phyloP scores from a whole-genome alignment of 2,797 vertebrate species.

The Tauraco hartlaubi region DNA sequence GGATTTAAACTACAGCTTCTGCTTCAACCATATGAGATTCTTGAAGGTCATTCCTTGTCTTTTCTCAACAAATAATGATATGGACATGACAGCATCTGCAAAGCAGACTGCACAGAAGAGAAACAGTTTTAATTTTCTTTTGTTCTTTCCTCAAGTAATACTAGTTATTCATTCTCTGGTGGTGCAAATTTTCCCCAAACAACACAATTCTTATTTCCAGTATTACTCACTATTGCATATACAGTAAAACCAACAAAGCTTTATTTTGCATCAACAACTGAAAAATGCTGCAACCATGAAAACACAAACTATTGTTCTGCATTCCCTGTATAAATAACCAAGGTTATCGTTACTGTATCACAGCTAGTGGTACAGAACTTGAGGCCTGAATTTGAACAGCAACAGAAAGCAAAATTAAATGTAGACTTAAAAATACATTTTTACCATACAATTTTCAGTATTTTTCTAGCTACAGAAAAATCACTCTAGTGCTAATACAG shows the following conservation, averaged over 20 bases:
- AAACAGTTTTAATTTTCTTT: constrained; percentile 9
- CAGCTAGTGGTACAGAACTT: neutral
- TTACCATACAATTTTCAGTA: neutral
- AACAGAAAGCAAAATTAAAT: neutral
- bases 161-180: neutral
- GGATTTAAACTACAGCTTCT: neutral
- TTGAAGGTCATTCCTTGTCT: constrained; percentile 4
- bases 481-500: neutral
- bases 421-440: neutral
- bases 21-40: neutral
- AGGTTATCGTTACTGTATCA: neutral
- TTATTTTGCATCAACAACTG: neutral
- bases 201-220: neutral
- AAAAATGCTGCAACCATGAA: neutral
- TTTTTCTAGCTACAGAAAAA: neutral
- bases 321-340: neutral
- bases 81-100: neutral
- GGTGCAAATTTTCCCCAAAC: neutral
- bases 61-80: neutral
- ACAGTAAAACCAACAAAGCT: neutral
- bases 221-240: neutral
- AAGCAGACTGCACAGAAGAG: neutral
- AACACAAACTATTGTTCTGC: neutral
- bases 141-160: neutral
- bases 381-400: neutral